phyloP scores from a whole-genome alignment of 2,113 vertebrate species.

The Himantopus leucocephalus region DNA sequence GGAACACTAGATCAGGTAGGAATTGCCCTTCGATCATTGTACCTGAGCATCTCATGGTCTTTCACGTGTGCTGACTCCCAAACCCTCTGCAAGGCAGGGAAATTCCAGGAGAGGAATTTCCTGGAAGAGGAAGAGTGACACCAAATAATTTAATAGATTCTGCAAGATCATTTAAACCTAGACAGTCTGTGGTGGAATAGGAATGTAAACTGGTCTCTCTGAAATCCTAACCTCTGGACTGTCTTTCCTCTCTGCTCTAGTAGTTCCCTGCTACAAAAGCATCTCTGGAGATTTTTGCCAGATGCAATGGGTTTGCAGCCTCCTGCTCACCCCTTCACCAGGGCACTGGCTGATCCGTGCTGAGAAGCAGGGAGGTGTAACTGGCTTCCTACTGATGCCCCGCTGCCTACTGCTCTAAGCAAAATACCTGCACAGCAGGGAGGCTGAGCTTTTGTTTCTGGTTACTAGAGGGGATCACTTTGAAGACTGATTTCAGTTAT shows the following conservation, averaged over 20 bases:
- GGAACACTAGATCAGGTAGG: neutral
- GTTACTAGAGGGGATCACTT: constrained; percentile 61
- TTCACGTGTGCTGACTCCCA: neutral
- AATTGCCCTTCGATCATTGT: neutral
- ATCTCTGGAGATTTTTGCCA: constrained; percentile 7
- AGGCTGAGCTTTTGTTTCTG: constrained; percentile 63
- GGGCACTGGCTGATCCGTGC: neutral
- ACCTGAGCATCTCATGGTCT: neutral
- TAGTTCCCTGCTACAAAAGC: neutral
- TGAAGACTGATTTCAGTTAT: constrained; percentile 68
- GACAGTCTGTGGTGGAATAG: neutral
- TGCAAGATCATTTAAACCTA: neutral
- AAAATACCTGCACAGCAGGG: constrained; percentile 55
- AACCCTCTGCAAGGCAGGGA: neutral
- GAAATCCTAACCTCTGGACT: neutral
- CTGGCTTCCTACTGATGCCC: constrained; percentile 32
- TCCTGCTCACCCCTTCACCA: neutral
- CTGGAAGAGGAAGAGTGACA: neutral
- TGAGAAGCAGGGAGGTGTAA: constrained; percentile 41
- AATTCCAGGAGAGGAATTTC: neutral
- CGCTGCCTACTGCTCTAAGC: constrained; percentile 32
- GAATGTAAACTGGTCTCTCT: neutral
- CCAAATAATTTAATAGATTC: neutral
- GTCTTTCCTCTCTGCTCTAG: neutral
- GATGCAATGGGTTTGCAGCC: neutral